phyloP scores from a whole-genome alignment of 1,140 invertebrate species.

The Heliothis subflexa region DNA sequence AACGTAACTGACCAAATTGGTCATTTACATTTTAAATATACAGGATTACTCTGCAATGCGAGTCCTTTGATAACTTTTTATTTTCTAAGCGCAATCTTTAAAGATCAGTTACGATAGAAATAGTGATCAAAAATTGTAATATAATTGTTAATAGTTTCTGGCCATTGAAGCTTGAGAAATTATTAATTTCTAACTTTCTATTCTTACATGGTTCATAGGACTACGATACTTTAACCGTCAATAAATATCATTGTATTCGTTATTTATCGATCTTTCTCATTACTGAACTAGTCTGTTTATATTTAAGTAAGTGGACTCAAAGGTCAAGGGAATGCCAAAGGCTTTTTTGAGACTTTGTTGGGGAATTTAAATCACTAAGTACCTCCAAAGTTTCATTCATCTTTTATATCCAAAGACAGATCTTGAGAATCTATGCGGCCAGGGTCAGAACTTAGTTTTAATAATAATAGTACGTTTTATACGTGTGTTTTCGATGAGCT shows the following conservation, averaged over 20 bases:
- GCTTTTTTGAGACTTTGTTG: slow-evolving; percentile 22
- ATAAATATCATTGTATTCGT: not conserved
- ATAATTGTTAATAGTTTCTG: too few relatives aligned
- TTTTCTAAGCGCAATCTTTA: too few relatives aligned
- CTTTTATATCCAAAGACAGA: slow-evolving; percentile 24
- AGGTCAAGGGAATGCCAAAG: slow-evolving; percentile 15
- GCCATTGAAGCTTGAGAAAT: too few relatives aligned
- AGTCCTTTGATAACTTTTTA: too few relatives aligned
- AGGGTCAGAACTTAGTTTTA: slow-evolving; percentile 12
- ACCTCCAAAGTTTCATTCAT: slow-evolving; percentile 21
- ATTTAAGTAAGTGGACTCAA: slow-evolving; percentile 21
- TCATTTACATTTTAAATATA: too few relatives aligned
- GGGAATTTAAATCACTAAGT: slow-evolving; percentile 4
- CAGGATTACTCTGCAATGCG: too few relatives aligned
- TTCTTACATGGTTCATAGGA: not conserved
- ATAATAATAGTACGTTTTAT: slow-evolving; percentile 8
- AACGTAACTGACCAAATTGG: too few relatives aligned
- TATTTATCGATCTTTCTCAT: slow-evolving; percentile 14
- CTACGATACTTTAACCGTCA: not conserved
- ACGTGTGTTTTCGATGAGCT: too few relatives aligned
- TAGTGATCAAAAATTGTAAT: too few relatives aligned
- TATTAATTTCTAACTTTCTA: not conserved
- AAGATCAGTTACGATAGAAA: too few relatives aligned
- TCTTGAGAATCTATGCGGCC: not conserved
- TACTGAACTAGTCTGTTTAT: slow-evolving; percentile 24